phyloP scores from a whole-genome alignment of 2,113 vertebrate genomes.

The Ornithorhynchus anatinus region DNA sequence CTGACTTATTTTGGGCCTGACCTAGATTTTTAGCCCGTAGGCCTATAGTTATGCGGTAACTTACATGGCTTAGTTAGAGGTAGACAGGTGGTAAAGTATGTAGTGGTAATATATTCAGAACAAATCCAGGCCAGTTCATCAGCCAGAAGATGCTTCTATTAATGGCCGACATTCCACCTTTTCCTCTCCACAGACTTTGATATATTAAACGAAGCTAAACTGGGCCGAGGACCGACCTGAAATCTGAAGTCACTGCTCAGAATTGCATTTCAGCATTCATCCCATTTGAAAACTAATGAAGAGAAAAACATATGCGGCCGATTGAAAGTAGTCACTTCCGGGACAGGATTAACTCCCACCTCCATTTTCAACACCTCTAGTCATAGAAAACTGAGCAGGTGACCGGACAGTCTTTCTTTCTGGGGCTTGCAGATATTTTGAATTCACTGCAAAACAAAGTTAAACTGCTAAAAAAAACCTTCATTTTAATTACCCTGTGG shows the following conservation, averaged over 20 bases:
- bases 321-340: slow-evolving; percentile 3
- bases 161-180: background rate
- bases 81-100: no score
- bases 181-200: slow-evolving; percentile 1
- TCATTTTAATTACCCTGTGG: slow-evolving; percentile 31
- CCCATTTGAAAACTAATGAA: background rate
- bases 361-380: slow-evolving; percentile 30
- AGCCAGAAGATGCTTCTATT: background rate
- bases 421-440: slow-evolving; percentile 25
- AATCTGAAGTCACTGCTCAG: slow-evolving; percentile 2
- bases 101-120: background rate
- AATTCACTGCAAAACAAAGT: slow-evolving; percentile 47
- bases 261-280: background rate
- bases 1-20: no score
- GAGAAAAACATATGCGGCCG: background rate
- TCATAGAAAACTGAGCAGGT: slow-evolving; percentile 15
- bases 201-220: background rate
- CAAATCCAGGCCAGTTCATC: background rate
- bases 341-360: slow-evolving; percentile 13
- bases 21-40: no score
- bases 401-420: slow-evolving; percentile 22
- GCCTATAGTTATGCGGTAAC: no score
- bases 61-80: no score
- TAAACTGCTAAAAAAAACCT: slow-evolving; percentile 38
- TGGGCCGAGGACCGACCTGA: background rate